These are phyloP conservation scores for Argya squamiceps DNA, from an alignment of 2,797 vertebrate species.

Conservation along the genomic window DNA sequence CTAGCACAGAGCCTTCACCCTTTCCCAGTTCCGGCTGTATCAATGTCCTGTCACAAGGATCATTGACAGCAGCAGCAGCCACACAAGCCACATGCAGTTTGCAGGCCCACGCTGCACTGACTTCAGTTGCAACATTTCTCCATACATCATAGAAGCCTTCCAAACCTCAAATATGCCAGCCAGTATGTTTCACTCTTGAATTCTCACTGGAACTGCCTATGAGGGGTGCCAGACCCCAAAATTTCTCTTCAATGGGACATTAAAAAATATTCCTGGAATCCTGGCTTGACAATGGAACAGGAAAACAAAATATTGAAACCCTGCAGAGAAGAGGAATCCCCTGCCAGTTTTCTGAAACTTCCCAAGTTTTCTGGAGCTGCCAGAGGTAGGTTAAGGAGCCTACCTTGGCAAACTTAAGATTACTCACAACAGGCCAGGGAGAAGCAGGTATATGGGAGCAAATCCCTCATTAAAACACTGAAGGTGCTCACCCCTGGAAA, in stretches of 20 bases:
- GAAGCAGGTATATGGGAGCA: neutral
- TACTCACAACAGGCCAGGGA: neutral
- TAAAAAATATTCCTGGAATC: neutral
- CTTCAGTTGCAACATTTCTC: neutral
- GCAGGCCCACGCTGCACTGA: neutral
- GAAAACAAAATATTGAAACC: neutral
- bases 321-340: fast-evolving
- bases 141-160: neutral
- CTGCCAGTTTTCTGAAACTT: neutral
- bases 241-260: neutral
- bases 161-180: neutral
- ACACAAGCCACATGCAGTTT: neutral
- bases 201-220: neutral
- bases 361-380: neutral
- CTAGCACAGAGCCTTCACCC: neutral
- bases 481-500: neutral
- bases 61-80: neutral
- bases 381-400: neutral
- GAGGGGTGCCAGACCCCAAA: neutral
- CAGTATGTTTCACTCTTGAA: neutral
- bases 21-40: neutral
- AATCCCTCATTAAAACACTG: neutral
- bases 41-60: neutral
- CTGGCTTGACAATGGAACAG: neutral
- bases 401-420: neutral